These are phyloP conservation scores for Buathra laborator DNA, from an alignment of 2,888 invertebrate genomes.

Conservation along the genomic window DNA sequence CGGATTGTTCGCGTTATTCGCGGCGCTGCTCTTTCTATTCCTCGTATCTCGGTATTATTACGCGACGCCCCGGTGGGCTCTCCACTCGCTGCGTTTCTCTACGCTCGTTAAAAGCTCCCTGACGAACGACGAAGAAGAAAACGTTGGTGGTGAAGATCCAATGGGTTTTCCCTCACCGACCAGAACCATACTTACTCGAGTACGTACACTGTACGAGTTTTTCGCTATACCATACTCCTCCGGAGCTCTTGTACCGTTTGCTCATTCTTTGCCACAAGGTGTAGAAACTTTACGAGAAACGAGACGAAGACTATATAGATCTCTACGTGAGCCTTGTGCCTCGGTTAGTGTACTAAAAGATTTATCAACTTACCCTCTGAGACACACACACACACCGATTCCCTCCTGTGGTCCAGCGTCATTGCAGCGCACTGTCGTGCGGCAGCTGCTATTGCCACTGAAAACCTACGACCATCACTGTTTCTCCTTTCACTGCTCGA, in stretches of 20 bases:
- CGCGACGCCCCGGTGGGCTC: constrained; percentile 16
- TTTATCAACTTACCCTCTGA: constrained; percentile 56
- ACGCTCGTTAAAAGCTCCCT: constrained; percentile 59
- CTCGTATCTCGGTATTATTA: constrained; percentile 32
- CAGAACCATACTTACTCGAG: background rate
- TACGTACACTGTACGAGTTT: background rate
- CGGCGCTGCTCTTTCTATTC: constrained; percentile 28
- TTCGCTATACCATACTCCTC: background rate
- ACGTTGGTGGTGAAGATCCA: background rate
- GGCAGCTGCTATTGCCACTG: constrained; percentile 23
- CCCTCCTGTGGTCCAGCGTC: background rate
- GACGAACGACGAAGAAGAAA: constrained; percentile 43
- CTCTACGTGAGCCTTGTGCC: constrained; percentile 16
- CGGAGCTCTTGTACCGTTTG: background rate
- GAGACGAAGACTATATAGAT: constrained; percentile 23
- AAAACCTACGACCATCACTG: constrained; percentile 25
- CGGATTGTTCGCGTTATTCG: constrained; percentile 21
- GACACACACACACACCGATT: constrained; percentile 32
- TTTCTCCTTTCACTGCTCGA: constrained; percentile 39
- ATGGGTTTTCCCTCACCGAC: background rate
- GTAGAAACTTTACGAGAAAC: constrained; percentile 51
- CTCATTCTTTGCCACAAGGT: constrained; percentile 20
- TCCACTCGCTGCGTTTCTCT: background rate
- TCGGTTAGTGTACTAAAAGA: constrained; percentile 50
- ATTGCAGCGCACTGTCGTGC: background rate